Evolutionary conservation across 2,113 vertebrate species (phyloP).

Genomic region (Murina feae): DNA sequence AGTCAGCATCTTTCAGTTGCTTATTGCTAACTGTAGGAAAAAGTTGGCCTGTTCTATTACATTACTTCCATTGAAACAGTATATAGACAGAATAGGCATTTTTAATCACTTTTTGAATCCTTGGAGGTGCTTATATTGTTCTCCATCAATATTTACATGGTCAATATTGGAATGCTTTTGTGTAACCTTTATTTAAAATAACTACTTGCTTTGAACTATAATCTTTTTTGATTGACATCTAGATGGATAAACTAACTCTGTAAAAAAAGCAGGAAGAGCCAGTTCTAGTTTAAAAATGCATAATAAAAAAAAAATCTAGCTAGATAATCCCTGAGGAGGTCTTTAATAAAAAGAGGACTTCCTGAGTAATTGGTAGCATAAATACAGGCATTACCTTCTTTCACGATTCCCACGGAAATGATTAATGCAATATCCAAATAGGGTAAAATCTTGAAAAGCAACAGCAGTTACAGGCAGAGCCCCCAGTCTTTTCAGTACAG

Average conservation of each 20-base stretch:
- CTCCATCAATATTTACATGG: background rate
- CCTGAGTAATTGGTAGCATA: background rate
- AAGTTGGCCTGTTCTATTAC: background rate
- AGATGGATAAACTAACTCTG: slow-evolving; percentile 11
- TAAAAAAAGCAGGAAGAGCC: background rate
- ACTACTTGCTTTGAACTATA: background rate
- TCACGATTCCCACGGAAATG: slow-evolving; percentile 6
- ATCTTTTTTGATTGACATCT: background rate
- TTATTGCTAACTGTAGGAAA: background rate
- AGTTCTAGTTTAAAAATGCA: slow-evolving; percentile 11
- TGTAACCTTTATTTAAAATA: slow-evolving; percentile 6
- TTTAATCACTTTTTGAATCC: background rate
- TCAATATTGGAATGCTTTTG: background rate
- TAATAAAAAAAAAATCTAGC: background rate
- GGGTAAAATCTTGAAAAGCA: background rate
- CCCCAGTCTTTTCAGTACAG: background rate
- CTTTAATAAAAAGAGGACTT: slow-evolving; percentile 26
- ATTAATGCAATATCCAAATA: background rate
- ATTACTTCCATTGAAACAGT: background rate
- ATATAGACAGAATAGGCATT: background rate
- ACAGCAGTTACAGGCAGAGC: background rate
- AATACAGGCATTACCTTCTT: background rate
- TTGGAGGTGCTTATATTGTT: background rate
- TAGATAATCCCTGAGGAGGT: background rate
- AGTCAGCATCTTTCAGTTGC: background rate